Percentiles rank a stretch among this genome's conserved stretches.
Evolutionary conservation across 92 coral and sea anemone species (phyloP).

Genomic region (Umimayanthus chanpuru): DNA sequence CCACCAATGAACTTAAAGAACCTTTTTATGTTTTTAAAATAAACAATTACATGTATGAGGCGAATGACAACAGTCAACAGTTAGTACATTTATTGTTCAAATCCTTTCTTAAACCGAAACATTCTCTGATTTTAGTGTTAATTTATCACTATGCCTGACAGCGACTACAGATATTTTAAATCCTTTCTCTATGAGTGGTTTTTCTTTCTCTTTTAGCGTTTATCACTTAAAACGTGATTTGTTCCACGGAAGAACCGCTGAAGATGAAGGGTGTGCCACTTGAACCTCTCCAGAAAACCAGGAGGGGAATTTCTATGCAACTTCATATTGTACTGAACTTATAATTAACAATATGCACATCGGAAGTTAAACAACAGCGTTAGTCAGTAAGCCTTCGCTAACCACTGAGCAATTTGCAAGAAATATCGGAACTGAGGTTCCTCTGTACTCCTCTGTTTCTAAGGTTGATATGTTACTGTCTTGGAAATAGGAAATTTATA

Average conservation of each 20-base stretch:
- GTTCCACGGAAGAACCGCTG: too few species aligned
- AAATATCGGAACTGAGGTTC: neutral
- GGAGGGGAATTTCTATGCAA: neutral
- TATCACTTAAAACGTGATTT: neutral
- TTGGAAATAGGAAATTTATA: too few species aligned
- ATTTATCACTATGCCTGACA: too few species aligned
- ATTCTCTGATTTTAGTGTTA: too few species aligned
- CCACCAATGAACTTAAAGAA: too few species aligned
- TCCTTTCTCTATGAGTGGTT: too few species aligned
- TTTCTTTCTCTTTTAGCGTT: neutral
- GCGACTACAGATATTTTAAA: too few species aligned
- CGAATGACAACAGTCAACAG: too few species aligned
- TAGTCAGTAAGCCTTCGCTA: neutral
- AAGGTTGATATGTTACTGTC: neutral
- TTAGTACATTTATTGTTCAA: too few species aligned
- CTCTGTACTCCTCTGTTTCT: neutral
- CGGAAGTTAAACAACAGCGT: neutral
- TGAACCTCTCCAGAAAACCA: neutral
- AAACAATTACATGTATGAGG: too few species aligned
- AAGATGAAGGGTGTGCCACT: neutral
- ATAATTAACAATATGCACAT: neutral
- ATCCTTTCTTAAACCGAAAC: too few species aligned
- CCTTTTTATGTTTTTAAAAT: too few species aligned
- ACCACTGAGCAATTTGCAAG: neutral
- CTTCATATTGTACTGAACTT: neutral